Percentiles rank a stretch among this genome's conserved stretches.
These are phyloP conservation scores for Clamator glandarius DNA, from an alignment of 2,797 vertebrate species.

Conservation along the genomic window DNA sequence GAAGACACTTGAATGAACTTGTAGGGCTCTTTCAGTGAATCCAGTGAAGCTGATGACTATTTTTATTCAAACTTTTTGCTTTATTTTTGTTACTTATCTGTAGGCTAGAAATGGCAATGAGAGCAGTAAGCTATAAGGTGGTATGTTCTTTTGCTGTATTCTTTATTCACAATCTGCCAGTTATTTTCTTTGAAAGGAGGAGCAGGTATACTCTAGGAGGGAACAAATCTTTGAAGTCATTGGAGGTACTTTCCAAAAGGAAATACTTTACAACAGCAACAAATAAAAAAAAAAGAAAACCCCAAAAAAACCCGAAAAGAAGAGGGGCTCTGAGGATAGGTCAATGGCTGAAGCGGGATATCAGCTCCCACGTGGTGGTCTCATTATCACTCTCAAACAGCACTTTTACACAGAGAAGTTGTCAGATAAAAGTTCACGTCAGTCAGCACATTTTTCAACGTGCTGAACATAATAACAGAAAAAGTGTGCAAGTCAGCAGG, in stretches of 20 bases:
- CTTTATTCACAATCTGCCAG: background rate
- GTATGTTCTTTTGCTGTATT: background rate
- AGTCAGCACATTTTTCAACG: background rate
- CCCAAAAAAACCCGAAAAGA: background rate
- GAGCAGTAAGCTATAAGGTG: background rate
- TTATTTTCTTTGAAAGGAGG: background rate
- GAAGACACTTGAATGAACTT: background rate
- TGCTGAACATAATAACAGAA: background rate
- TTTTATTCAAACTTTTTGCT: slow-evolving; percentile 3
- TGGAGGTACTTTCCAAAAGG: background rate
- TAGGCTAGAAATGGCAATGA: background rate
- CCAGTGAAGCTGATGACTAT: background rate
- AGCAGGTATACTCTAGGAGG: background rate
- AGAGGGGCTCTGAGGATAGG: background rate
- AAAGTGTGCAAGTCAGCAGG: background rate
- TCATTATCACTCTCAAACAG: background rate
- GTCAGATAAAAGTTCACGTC: background rate
- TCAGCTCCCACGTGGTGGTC: background rate
- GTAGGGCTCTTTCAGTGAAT: background rate
- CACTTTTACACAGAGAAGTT: background rate
- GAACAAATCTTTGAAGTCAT: background rate
- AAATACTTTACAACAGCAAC: background rate
- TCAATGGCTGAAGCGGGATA: background rate
- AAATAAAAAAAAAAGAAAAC: background rate
- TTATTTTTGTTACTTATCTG: background rate